Evolutionary conservation across 2,888 invertebrate genomes (phyloP).

Genomic region (Emmelina monodactyla): DNA sequence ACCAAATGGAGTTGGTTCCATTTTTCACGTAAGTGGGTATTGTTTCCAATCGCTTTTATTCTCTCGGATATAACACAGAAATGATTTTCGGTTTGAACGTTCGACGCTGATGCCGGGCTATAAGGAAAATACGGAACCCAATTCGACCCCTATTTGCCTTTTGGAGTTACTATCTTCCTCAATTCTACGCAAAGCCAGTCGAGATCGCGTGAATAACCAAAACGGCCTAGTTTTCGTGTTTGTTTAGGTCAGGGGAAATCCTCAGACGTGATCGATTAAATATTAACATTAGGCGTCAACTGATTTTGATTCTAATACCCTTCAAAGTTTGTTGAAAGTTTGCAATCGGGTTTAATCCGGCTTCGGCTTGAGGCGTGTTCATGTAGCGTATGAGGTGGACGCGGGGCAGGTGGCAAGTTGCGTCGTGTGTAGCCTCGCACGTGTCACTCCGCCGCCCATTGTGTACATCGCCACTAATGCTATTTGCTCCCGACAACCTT

Average conservation of each 20-base stretch:
- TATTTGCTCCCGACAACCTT: slow-evolving; percentile 47
- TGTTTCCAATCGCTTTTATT: slow-evolving; percentile 40
- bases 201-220: slow-evolving; percentile 62
- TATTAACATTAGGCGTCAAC: no score
- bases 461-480: slow-evolving; percentile 55
- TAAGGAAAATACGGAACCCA: slow-evolving; percentile 54
- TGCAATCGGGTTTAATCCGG: no score
- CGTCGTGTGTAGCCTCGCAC: no score
- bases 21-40: slow-evolving; percentile 40
- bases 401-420: slow-evolving; percentile 28
- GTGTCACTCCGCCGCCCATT: slow-evolving; percentile 42
- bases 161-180: slow-evolving; percentile 55
- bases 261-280: slow-evolving; percentile 50
- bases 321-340: no score
- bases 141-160: slow-evolving; percentile 58
- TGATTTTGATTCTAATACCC: no score
- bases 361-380: slow-evolving; percentile 6
- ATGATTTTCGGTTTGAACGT: slow-evolving; percentile 38
- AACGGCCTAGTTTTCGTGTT: slow-evolving; percentile 62
- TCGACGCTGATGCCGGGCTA: slow-evolving; percentile 32
- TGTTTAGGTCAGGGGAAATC: slow-evolving; percentile 51
- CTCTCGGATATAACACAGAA: slow-evolving; percentile 44
- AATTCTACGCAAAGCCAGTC: slow-evolving; percentile 54
- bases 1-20: slow-evolving; percentile 27
- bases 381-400: slow-evolving; percentile 33